These are phyloP conservation scores for Yponomeuta sedellus DNA, from an alignment of 2,888 invertebrate genomes.

Conservation along the genomic window DNA sequence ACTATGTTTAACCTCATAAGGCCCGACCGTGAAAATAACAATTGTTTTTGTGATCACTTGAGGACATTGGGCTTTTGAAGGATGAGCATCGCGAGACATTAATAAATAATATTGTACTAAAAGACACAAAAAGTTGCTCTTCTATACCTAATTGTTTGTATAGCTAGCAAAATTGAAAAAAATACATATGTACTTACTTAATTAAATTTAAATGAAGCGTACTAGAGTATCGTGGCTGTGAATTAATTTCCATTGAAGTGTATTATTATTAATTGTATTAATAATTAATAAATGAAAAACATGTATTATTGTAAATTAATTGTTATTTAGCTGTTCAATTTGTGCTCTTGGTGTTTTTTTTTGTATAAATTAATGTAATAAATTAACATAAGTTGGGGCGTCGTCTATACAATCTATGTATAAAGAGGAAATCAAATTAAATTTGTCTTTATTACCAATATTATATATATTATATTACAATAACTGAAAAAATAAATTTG, in stretches of 20 bases:
- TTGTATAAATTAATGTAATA: not conserved
- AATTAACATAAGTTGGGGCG: not conserved
- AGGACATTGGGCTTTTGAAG: no score
- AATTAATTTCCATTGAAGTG: constrained; percentile 25
- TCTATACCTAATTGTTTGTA: not conserved
- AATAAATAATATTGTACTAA: no score
- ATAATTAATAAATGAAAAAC: constrained; percentile 3
- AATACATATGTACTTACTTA: constrained; percentile 8
- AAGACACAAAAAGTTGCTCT: not conserved
- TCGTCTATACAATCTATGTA: not conserved
- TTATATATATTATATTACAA: no score
- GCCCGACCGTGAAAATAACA: no score
- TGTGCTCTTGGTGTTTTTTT: constrained; percentile 8
- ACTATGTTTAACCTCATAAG: no score
- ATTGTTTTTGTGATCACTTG: no score
- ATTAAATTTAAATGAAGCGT: constrained; percentile 18
- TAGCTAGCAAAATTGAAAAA: not conserved
- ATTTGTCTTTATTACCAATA: no score
- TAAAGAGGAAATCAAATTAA: no score
- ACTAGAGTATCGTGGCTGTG: constrained; percentile 28
- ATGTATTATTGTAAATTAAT: constrained; percentile 13
- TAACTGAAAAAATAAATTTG: no score
- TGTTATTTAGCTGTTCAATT: constrained; percentile 11
- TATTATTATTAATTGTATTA: constrained; percentile 11
- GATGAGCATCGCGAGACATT: no score